These are phyloP conservation scores for Petrolisthes cinctipes DNA, from an alignment of 2,888 invertebrate genomes.

Conservation along the genomic window DNA sequence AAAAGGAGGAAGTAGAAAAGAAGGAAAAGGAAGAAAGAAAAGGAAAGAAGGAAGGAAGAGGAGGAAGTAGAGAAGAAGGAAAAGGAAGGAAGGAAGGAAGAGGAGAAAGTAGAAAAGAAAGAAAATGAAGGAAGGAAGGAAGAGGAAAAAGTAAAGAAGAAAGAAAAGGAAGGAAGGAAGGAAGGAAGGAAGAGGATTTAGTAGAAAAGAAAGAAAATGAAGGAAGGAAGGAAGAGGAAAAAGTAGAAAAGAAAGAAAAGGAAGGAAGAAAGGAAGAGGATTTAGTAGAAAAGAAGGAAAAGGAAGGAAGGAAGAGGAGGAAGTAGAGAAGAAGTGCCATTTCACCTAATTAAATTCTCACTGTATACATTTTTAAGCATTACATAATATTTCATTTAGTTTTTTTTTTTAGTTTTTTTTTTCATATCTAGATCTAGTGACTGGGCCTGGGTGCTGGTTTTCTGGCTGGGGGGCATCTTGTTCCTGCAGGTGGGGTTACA, in stretches of 20 bases:
- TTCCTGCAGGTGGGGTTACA: too few relatives aligned
- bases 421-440: too few relatives aligned
- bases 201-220: not conserved
- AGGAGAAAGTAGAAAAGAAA: not conserved
- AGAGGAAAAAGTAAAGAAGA: not conserved
- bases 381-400: too few relatives aligned
- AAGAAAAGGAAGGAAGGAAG: not conserved
- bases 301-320: not conserved
- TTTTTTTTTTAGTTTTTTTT: too few relatives aligned
- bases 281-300: not conserved
- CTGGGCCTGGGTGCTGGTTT: too few relatives aligned
- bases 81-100: not conserved
- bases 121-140: too few relatives aligned
- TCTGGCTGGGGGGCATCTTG: too few relatives aligned
- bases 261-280: not conserved
- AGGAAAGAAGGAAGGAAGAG: not conserved
- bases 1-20: not conserved
- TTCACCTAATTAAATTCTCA: too few relatives aligned
- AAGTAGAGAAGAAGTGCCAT: not conserved
- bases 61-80: not conserved
- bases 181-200: not conserved
- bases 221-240: not conserved
- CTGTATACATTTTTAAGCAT: too few relatives aligned
- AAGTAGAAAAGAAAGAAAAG: not conserved
- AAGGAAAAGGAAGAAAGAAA: not conserved